Conservation (phyloP, 2,113 vertebrate species). For the Zosterops lateralis region DNA sequence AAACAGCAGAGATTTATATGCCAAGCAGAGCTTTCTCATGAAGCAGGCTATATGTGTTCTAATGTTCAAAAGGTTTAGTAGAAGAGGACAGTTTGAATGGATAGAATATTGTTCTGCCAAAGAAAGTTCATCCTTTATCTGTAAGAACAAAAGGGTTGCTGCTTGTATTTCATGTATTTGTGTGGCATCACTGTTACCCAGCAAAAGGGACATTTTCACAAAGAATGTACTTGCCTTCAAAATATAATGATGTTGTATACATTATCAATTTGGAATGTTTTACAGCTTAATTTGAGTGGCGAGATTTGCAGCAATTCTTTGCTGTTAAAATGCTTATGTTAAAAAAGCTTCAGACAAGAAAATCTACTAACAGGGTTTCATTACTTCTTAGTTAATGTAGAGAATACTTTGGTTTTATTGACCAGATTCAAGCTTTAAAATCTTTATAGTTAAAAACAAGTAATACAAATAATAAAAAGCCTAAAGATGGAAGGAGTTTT, state of each 20-base stretch:
- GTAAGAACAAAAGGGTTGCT: background rate
- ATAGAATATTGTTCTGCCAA: background rate
- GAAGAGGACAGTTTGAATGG: background rate
- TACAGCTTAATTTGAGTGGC: background rate
- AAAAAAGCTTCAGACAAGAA: background rate
- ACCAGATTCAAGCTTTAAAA: background rate
- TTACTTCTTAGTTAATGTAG: background rate
- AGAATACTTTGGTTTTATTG: background rate
- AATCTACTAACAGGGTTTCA: background rate
- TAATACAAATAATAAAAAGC: background rate
- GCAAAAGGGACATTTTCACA: background rate
- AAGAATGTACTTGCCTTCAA: background rate
- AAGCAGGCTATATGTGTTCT: background rate
- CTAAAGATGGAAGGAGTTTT: background rate
- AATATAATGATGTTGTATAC: background rate
- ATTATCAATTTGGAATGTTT: background rate
- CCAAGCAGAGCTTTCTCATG: background rate
- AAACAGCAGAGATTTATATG: background rate
- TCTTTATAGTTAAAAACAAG: background rate
- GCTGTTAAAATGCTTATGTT: background rate
- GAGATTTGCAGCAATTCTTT: background rate
- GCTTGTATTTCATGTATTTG: background rate
- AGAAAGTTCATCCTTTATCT: background rate
- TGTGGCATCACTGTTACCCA: background rate
- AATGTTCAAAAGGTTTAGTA: background rate